These are phyloP conservation scores for Erebia ligea DNA, from an alignment of 2,888 invertebrate species.

Conservation along the genomic window DNA sequence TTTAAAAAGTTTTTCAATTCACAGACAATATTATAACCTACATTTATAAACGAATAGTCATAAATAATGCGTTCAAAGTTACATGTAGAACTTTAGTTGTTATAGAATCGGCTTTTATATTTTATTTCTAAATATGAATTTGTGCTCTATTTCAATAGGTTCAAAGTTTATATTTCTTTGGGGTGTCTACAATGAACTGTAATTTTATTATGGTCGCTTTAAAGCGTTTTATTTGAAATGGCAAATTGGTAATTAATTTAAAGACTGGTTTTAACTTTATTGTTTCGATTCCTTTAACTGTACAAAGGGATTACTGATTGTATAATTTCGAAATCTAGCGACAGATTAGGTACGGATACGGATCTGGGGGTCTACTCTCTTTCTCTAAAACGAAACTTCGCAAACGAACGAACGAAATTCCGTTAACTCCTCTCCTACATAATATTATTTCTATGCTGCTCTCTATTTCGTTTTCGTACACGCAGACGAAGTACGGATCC, in stretches of 20 bases:
- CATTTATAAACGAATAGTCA: slow-evolving; percentile 26
- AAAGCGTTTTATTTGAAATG: slow-evolving; percentile 32
- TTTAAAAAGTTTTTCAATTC: slow-evolving; percentile 19
- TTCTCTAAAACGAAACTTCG: too few relatives aligned
- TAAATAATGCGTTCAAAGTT: slow-evolving; percentile 25
- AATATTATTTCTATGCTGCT: too few relatives aligned
- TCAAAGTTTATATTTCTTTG: not conserved
- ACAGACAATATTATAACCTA: slow-evolving; percentile 9
- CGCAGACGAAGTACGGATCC: too few relatives aligned
- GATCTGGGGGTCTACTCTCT: too few relatives aligned
- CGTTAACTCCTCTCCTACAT: too few relatives aligned
- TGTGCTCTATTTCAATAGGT: not conserved
- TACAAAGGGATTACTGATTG: not conserved
- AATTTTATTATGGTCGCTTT: slow-evolving; percentile 33
- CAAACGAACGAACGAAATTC: too few relatives aligned
- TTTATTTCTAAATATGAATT: not conserved
- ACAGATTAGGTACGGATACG: too few relatives aligned
- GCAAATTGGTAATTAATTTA: slow-evolving; percentile 32
- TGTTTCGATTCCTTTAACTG: slow-evolving; percentile 4
- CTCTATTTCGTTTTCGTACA: too few relatives aligned
- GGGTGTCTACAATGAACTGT: not conserved
- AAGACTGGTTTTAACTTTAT: slow-evolving; percentile 10
- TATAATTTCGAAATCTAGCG: not conserved
- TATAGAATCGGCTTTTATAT: slow-evolving; percentile 3
- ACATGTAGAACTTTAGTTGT: slow-evolving; percentile 27